Evolutionary conservation across 2,797 vertebrate species (phyloP), one percentile per base, ranked within the genome.

Genomic region (Propithecus deckenii): DNA sequence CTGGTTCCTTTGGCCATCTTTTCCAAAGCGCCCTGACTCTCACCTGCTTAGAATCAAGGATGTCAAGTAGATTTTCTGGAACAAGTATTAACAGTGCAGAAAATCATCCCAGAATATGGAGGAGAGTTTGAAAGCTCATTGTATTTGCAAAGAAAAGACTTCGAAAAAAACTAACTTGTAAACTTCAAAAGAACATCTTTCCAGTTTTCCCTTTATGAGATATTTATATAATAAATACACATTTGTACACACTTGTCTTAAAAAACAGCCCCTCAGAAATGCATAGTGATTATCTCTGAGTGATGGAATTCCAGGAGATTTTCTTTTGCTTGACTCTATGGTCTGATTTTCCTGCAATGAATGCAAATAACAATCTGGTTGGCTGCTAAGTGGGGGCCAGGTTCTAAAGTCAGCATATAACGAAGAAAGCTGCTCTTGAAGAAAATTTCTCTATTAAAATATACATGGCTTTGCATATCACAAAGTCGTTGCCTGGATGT

Each of bases 71-170:
- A 46, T 78, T 71, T 93, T 86, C 41, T 85, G 76, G 38, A 72
- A 35, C 30, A 90, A 63, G 50, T 87, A 93, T 81, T 57, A 92
- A 71, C 52, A 50, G 63, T n/a, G 59, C 65, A 85, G 78, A 92
- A 95, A 95, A 91, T 20, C 52, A 75, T 30, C 35, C 38, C n/a
- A n/a, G 74, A n/a, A 3, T 57, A 32, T 76, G 84, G 69, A 87
- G 7, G 8, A 32, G 28, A 43, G 22, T 71, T 89, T 83, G 48
- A 91, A 80, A 96, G 41, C 11, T 67, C 48, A 87, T 25, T 87
- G 59, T 76, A 61, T 92, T 92, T 35, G 38, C 76, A 76, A 97
- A 92, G 48, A 94, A 86, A 96, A 61, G 14, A 63, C n/a, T 76
- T 87, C 14, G 32, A 35, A 30, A 43, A 20, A 61, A 61, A 80